Conservation (phyloP, 2,888 invertebrate species). For the Candidula unifasciata region DNA sequence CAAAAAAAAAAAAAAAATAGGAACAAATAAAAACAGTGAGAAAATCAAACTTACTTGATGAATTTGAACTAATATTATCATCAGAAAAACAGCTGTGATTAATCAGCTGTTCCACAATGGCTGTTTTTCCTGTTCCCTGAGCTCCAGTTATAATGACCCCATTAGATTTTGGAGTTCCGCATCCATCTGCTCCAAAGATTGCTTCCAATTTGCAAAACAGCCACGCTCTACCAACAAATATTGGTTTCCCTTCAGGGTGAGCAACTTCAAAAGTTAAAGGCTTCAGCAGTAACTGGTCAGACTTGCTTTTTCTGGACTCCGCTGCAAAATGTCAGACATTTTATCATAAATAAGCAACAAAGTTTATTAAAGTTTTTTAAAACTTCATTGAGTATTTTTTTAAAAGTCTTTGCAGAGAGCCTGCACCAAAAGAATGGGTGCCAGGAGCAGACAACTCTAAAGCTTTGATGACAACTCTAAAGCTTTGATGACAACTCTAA, state of each 20-base stretch:
- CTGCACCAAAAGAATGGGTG: too few relatives aligned
- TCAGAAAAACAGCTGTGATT: constrained; percentile 95
- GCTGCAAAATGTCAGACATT: constrained; percentile 56
- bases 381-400: too few relatives aligned
- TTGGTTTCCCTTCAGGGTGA: constrained; percentile 83
- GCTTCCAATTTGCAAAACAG: constrained; percentile 88
- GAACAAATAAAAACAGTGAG: not conserved
- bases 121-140: constrained; percentile 95
- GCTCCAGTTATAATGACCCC: constrained; percentile 92
- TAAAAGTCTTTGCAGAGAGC: too few relatives aligned
- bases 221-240: constrained; percentile 93
- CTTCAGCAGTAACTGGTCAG: constrained; percentile 83
- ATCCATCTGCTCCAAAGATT: constrained; percentile 66
- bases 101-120: constrained; percentile 93
- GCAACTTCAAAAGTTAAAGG: constrained; percentile 96
- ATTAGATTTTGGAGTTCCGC: constrained; percentile 73
- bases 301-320: constrained; percentile 74
- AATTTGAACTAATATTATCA: constrained; percentile 80
- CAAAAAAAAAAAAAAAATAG: not conserved
- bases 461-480: too few relatives aligned
- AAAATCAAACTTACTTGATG: constrained; percentile 32
- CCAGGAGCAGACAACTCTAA: too few relatives aligned
- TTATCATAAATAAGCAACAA: not conserved
- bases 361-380: too few relatives aligned
- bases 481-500: too few relatives aligned